Conservation (phyloP, 2,113 vertebrate genomes). For the Nannospalax galili region DNA sequence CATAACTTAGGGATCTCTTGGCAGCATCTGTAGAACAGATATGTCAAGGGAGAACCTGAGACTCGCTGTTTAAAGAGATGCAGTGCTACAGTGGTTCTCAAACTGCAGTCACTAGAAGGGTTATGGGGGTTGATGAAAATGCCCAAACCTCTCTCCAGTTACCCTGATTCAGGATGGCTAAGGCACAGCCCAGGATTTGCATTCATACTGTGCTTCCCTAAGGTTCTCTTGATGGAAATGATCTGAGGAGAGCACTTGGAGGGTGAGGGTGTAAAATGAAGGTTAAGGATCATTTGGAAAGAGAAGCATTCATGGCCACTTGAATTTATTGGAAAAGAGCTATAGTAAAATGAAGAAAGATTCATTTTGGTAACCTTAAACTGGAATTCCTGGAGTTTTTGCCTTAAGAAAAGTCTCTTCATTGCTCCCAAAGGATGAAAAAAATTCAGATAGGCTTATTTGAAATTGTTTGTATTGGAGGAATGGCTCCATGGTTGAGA, state of each 20-base stretch:
- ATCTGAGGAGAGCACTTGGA: not conserved
- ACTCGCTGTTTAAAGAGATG: not conserved
- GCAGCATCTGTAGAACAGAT: not conserved
- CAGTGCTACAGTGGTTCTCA: not conserved
- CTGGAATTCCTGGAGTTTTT: conserved; percentile 39
- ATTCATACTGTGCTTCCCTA: not conserved
- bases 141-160: not conserved
- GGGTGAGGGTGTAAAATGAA: not conserved
- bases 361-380: conserved; percentile 32
- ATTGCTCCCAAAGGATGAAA: conserved; percentile 10
- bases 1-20: not conserved
- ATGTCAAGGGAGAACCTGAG: not conserved
- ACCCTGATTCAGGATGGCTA: not conserved
- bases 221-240: not conserved
- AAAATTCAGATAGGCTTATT: conserved; percentile 6
- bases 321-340: not conserved
- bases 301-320: not conserved
- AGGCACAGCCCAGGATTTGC: not conserved
- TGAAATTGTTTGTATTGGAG: not conserved
- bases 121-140: not conserved
- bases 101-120: not conserved
- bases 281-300: not conserved
- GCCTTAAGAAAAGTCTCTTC: conserved; percentile 10
- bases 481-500: too few species aligned
- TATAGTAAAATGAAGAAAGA: not conserved